Evolutionary conservation across 2,888 invertebrate species (phyloP).

Genomic region (Heliconius cydno): DNA sequence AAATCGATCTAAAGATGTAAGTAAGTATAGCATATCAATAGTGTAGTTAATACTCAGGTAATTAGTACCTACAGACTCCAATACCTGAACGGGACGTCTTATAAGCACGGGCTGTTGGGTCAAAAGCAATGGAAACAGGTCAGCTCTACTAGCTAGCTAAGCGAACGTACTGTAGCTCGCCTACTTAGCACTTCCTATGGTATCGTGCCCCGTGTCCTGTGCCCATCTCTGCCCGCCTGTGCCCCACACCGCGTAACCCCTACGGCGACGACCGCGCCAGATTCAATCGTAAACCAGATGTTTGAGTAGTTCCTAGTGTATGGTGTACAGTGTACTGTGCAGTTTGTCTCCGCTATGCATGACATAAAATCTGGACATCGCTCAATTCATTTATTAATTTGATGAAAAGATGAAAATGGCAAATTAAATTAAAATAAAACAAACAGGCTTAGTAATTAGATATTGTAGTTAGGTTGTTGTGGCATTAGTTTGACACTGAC

Average conservation of each 20-base stretch:
- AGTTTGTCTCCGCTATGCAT: background rate
- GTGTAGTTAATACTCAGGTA: background rate
- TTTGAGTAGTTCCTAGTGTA: background rate
- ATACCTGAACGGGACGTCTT: constrained; percentile 23
- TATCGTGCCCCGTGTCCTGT: background rate
- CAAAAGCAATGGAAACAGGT: constrained; percentile 34
- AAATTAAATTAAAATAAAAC: background rate
- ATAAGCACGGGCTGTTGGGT: constrained; percentile 22
- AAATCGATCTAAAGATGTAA: too few relatives aligned
- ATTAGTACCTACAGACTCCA: constrained; percentile 9
- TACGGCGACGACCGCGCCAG: constrained; percentile 13
- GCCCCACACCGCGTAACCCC: background rate
- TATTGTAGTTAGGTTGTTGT: too few relatives aligned
- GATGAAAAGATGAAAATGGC: background rate
- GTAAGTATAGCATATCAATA: too few relatives aligned
- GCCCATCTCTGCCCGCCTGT: background rate
- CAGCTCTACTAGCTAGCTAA: constrained; percentile 26
- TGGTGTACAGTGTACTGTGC: too few relatives aligned
- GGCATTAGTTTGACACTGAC: too few relatives aligned
- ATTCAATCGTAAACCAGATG: background rate
- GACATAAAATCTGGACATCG: background rate
- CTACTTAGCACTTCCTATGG: constrained; percentile 23
- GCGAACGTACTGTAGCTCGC: constrained; percentile 32
- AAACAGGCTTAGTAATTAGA: too few relatives aligned
- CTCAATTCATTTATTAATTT: background rate